Conservation (phyloP, 2,113 vertebrate species). For the Stomatorhinus ivindoensis region DNA sequence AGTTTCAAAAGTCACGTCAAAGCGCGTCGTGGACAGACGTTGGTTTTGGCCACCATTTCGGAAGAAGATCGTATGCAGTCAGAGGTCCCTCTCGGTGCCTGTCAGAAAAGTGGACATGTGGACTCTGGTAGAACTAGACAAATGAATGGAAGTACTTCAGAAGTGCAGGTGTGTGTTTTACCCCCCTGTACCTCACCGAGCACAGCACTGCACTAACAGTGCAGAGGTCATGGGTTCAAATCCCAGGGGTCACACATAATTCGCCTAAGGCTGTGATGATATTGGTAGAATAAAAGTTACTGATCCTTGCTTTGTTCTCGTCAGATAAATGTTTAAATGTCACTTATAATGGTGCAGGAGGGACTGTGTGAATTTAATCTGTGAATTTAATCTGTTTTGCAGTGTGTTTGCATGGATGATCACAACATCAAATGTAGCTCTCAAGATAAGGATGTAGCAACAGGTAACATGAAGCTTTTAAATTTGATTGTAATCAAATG, state of each 20-base stretch:
- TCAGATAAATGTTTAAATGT: neutral
- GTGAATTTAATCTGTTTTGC: neutral
- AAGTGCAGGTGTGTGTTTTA: neutral
- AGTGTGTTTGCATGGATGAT: neutral
- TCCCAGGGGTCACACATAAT: neutral
- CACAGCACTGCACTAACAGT: neutral
- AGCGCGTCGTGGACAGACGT: neutral
- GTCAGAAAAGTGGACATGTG: neutral
- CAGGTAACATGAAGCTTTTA: constrained; percentile 3
- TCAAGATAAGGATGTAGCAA: neutral
- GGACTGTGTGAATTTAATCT: neutral
- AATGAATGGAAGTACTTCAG: neutral
- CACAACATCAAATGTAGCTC: neutral
- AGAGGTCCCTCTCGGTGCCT: neutral
- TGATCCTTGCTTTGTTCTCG: neutral
- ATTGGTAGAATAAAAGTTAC: no score
- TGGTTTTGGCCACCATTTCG: neutral
- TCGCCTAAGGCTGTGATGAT: no score
- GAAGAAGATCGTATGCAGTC: neutral
- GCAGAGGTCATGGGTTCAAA: neutral
- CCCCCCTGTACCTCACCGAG: neutral
- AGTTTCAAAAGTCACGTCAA: neutral
- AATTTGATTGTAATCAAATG: neutral
- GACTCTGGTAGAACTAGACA: neutral
- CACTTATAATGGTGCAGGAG: neutral